phyloP scores from a whole-genome alignment of 2,113 vertebrate species.

The Anthoscopus minutus region DNA sequence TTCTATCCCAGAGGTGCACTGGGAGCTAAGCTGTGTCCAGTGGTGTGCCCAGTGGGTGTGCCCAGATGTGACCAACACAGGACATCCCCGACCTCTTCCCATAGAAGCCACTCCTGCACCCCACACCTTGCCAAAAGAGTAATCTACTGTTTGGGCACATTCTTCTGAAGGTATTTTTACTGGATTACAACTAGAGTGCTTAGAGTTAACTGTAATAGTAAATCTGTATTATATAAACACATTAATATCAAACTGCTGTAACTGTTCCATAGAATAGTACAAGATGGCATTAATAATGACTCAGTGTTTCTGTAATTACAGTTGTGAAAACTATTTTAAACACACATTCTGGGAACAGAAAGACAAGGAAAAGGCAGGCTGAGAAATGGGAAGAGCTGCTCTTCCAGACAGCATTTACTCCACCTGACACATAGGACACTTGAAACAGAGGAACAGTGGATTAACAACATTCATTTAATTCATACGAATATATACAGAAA shows the following conservation, averaged over 20 bases:
- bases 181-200: not conserved
- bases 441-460: not conserved
- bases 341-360: not conserved
- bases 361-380: not conserved
- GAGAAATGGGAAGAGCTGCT: not conserved
- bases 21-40: not conserved
- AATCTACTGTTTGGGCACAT: not conserved
- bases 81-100: not conserved
- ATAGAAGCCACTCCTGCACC: not conserved
- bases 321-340: not conserved
- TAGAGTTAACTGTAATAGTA: not conserved
- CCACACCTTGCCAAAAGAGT: not conserved
- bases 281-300: not conserved
- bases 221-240: not conserved
- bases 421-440: not conserved
- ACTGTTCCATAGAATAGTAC: not conserved
- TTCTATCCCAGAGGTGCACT: not conserved
- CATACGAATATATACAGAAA: not conserved
- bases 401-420: not conserved
- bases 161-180: not conserved
- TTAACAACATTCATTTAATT: not conserved
- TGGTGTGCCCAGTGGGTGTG: not conserved
- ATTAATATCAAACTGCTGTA: not conserved
- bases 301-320: not conserved
- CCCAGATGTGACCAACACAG: accelerated